Evolutionary conservation across 2,113 vertebrate genomes (phyloP).

Genomic region (Plectropomus leopardus): DNA sequence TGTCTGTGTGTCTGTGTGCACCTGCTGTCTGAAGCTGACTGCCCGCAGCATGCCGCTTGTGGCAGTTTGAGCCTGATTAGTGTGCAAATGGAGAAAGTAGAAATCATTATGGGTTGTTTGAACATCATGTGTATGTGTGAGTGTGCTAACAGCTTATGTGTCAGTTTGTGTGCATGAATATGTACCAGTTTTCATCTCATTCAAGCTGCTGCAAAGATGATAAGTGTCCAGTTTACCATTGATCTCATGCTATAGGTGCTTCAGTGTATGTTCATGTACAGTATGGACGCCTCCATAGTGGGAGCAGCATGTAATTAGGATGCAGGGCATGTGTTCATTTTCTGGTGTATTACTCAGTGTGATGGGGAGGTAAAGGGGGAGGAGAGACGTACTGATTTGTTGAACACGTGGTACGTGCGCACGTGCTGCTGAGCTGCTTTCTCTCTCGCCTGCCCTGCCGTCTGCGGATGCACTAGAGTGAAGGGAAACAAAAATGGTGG

Average conservation of each 20-base stretch:
- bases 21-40: slow-evolving; percentile 31
- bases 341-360: slow-evolving; percentile 20
- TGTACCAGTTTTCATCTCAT: background rate
- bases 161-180: slow-evolving; percentile 15
- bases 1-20: background rate
- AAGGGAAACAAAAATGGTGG: slow-evolving; percentile 54
- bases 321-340: slow-evolving; percentile 55
- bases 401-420: slow-evolving; percentile 18
- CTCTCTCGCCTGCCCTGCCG: slow-evolving; percentile 4
- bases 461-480: slow-evolving; percentile 21
- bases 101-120: slow-evolving; percentile 7
- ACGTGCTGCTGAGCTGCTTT: slow-evolving; percentile 24
- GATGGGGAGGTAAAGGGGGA: slow-evolving; percentile 39
- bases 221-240: background rate
- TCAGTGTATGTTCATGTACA: background rate
- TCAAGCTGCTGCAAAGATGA: background rate
- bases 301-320: slow-evolving; percentile 49
- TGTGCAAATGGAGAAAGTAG: slow-evolving; percentile 14
- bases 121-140: background rate
- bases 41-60: background rate
- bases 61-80: slow-evolving; percentile 19
- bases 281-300: background rate
- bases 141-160: background rate
- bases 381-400: background rate
- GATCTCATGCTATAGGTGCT: background rate